Base-by-base conservation (phyloP, 2,888 invertebrate genomes). In the Meganola albula region DNA sequence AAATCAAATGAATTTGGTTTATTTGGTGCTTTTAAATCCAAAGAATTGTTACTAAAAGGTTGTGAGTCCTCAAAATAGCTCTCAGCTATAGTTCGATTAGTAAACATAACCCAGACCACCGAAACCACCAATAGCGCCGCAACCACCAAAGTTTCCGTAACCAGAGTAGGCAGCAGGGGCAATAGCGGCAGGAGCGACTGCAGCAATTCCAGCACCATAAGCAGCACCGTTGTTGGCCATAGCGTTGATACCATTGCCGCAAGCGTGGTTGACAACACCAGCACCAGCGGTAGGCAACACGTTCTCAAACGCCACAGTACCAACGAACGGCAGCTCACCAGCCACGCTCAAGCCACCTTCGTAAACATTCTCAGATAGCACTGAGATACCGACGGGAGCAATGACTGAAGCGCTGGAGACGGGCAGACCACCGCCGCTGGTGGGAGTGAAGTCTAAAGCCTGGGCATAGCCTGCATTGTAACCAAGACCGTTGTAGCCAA, bases 291-390 rank as follows among this genome's bases (percentile, higher is more conserved):
- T 52, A 8, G 61, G 56, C 25, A 60, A 31, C 11, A 41, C 34
- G n/a, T 59, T 61, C 18, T 63, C 57, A 26, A 67, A 12, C 27
- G 23, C 56, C 8, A 53, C 58, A 28, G 61, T 44, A 16, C 60
- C 56, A 9, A 66, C 33, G 54, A 61, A 63, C 10, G 68, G 68
- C 43, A 65, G 44, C 37, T 58, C 52, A 12, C 66, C 66, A 18
- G 27, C 41, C 1, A 58, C 55, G 6, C 26, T 24, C 12, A 66
- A 24, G 7, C 31, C n/a, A 1, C 64, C 66, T 11, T 53, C 50
- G 24, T 58, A 61, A 4, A 12, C 50, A 36, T 63, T 63, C 33
- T 70, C 68, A 4, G 68, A 67, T 2, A 45, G 28, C 1, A 63
- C 52, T 10, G 54, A 42, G 7, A 70, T 27, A 7, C 58, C 58